Evolutionary conservation across 2,113 vertebrate species (phyloP).

Genomic region (Dasyprocta punctata): DNA sequence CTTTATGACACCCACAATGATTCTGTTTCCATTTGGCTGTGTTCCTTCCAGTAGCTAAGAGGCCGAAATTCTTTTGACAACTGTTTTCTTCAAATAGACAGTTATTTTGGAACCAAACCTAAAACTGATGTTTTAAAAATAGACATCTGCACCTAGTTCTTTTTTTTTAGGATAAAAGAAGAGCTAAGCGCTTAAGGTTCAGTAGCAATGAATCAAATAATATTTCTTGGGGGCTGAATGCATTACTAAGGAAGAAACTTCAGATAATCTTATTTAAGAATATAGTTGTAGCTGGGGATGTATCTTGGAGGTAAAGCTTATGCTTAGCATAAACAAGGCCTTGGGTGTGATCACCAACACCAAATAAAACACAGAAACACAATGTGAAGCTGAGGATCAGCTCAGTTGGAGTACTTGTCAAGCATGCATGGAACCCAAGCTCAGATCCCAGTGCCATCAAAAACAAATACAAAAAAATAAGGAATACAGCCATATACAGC

Average conservation of each 20-base stretch:
- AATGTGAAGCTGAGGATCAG: neutral
- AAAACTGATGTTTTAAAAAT: neutral
- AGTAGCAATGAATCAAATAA: neutral
- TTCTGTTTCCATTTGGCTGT: conserved; percentile 7
- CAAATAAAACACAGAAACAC: neutral
- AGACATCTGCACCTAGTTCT: neutral
- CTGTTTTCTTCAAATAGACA: conserved; percentile 40
- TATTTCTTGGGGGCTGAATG: neutral
- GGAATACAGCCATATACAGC: neutral
- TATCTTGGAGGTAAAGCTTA: neutral
- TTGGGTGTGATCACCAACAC: neutral
- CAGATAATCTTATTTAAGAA: neutral
- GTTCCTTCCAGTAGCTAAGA: conserved; percentile 15
- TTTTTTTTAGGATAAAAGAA: neutral
- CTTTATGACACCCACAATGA: neutral
- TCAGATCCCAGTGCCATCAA: neutral
- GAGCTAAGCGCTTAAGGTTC: neutral
- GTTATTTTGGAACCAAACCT: conserved; percentile 32
- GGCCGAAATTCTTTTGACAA: conserved; percentile 11
- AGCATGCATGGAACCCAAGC: neutral
- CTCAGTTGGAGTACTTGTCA: neutral
- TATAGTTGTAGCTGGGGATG: neutral
- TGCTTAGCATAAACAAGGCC: neutral
- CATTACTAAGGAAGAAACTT: neutral
- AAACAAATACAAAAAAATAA: neutral